These are phyloP conservation scores for Agrochola litura DNA, from an alignment of 2,888 invertebrate species.

Conservation along the genomic window DNA sequence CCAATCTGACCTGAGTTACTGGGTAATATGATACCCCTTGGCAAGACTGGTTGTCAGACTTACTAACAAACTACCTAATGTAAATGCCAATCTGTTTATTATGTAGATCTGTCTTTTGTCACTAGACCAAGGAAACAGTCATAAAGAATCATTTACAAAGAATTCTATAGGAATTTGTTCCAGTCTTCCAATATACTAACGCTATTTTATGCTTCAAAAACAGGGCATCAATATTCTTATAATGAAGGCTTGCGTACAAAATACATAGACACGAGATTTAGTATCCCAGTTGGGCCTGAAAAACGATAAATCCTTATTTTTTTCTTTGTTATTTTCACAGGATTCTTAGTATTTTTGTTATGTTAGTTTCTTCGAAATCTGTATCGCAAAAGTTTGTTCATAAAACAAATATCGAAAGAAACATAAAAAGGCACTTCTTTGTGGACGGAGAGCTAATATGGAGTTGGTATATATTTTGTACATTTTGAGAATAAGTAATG, in stretches of 20 bases:
- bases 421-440: conserved; percentile 41
- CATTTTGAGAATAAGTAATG: conserved; percentile 10
- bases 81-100: background rate
- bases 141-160: background rate
- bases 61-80: background rate
- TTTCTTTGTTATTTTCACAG: conserved; percentile 37
- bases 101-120: background rate
- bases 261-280: conserved; percentile 37
- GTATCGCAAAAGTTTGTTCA: conserved; percentile 30
- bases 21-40: no score
- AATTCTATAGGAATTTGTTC: background rate
- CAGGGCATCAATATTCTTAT: conserved; percentile 22
- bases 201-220: conserved; percentile 3
- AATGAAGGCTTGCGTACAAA: conserved; percentile 10
- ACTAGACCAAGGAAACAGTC: background rate
- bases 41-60: no score
- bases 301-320: conserved; percentile 26
- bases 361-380: conserved; percentile 24
- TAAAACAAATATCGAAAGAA: conserved; percentile 34
- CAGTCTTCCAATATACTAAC: background rate
- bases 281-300: conserved; percentile 11
- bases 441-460: conserved; percentile 12
- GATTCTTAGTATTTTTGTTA: conserved; percentile 2
- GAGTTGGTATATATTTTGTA: conserved; percentile 24
- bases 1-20: no score